Evolutionary conservation across 2,888 invertebrate genomes (phyloP), one percentile per base, ranked within the genome.

Genomic region (Allolobophora icterica): DNA sequence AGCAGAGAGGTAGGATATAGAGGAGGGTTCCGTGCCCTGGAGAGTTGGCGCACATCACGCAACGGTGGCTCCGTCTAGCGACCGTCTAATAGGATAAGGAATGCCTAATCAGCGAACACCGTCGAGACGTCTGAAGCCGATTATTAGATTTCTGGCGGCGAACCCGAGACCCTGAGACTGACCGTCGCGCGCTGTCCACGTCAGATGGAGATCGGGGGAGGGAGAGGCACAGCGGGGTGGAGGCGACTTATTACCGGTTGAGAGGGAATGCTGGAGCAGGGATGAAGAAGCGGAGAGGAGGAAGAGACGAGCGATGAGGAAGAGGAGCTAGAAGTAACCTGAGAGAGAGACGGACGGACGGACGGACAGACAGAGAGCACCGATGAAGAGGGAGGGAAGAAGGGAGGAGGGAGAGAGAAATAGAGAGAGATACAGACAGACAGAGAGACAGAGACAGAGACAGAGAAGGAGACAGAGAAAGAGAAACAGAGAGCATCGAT

Each of bases 81-180:
- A 19, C 13, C 38, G 35, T 87, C 87, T 87, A 87, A 87, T 87
- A 35, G 87, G 87, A 87, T 87, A 87, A 87, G 87, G 87, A 87
- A 87, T 34, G 87, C 38, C 87, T 38, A 34, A 87, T 87, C 87
- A 87, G 87, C 5, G 87, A 38, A 38, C 87, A 38, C 87, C 35
- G 87, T 24, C 35, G 87, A 38, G 87, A 87, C 87, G 34, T 87
- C 87, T 87, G 35, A 34, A 38, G 87, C 38, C 87, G 87, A 87
- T 87, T 87, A 87, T 87, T 87, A 87, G 87, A 87, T 87, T 87
- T 87, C 87, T 87, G 13, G 87, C 87, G 87, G 38, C 87, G 87
- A 87, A 34, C 21, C 35, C 17, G 87, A 87, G 38, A 87, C 87
- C 87, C 34, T 30, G 38, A 2, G 87, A 34, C 87, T n/a, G 71